These are phyloP conservation scores for Salmo trutta DNA, from an alignment of 2,797 vertebrate species.

Conservation along the genomic window DNA sequence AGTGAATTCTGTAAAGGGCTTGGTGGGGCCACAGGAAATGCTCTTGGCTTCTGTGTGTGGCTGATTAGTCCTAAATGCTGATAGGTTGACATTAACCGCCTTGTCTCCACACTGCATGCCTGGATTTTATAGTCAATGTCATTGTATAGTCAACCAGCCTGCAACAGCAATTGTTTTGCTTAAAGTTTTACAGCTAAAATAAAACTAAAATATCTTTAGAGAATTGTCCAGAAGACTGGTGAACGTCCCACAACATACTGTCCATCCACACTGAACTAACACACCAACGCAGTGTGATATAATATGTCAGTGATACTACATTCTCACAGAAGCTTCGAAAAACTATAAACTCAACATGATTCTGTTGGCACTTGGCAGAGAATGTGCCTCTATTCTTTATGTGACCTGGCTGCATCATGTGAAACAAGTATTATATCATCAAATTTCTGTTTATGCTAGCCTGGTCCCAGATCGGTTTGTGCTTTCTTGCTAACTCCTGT, in stretches of 20 bases:
- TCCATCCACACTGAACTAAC: not conserved
- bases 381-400: not conserved
- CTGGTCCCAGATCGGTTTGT: no score
- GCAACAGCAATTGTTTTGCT: not conserved
- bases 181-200: not conserved
- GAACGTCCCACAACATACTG: not conserved
- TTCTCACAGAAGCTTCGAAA: not conserved
- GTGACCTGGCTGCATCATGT: no score
- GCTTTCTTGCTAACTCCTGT: no score
- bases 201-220: not conserved
- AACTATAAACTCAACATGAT: not conserved
- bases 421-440: no score
- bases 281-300: not conserved
- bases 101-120: not conserved
- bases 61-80: conserved; percentile 35
- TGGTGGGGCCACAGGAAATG: conserved; percentile 39
- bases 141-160: not conserved
- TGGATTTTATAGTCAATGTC: not conserved
- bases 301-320: not conserved
- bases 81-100: not conserved
- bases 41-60: conserved; percentile 36
- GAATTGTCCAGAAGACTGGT: not conserved
- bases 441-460: no score
- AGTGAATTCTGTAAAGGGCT: not conserved
- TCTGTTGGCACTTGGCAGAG: not conserved